Base-by-base conservation (phyloP, 2,797 vertebrate genomes). In the Tenualosa thibaudeaui region DNA sequence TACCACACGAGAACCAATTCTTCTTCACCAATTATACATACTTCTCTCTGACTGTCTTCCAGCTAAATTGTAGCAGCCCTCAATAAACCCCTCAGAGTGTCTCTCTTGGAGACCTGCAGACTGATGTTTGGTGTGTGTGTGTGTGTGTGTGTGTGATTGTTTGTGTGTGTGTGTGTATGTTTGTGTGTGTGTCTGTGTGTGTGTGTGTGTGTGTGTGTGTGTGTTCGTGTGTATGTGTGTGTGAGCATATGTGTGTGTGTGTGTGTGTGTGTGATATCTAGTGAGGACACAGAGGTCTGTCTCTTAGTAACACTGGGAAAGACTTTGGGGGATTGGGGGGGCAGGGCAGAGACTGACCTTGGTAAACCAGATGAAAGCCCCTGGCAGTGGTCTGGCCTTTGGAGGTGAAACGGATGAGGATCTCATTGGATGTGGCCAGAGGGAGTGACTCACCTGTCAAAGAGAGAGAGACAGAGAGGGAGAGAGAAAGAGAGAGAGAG, bases 361-460 rank as follows among this genome's bases (percentile, higher is more conserved):
- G 98, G 92, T 99, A 99, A 86, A 96, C 98, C 87, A 99, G 96
- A 91, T 99, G 98, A 91, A 99, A 99, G 50, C 98, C 98, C 93
- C 93, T 96, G 83, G 97, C 98, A 87, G 96, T 97, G 26, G 95
- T 96, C 24, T 97, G 97, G 86, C 97, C 97, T 95, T 98, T 99
- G 90, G 98, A 96, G 87, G 94, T 97, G 89, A 99, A 99, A 85
- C 96, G 97, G 89, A 99, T 97, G 85, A 99, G 95, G 90, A 99
- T 96, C 95, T 99, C 96, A 94, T 98, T 98, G 94, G 97, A 97
- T 81, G 98, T 98, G 82, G 98, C 98, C 89, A 99, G 90, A 0
- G 98, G 98, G 88, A 99, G 91, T 0, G 98, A 99, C 94, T 99
- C 98, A 83, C 98, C 98, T 99, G 90, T 65, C n/a, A 87, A 86